phyloP scores from a whole-genome alignment of 92 coral and sea anemone genomes.

The Desmophyllum pertusum region DNA sequence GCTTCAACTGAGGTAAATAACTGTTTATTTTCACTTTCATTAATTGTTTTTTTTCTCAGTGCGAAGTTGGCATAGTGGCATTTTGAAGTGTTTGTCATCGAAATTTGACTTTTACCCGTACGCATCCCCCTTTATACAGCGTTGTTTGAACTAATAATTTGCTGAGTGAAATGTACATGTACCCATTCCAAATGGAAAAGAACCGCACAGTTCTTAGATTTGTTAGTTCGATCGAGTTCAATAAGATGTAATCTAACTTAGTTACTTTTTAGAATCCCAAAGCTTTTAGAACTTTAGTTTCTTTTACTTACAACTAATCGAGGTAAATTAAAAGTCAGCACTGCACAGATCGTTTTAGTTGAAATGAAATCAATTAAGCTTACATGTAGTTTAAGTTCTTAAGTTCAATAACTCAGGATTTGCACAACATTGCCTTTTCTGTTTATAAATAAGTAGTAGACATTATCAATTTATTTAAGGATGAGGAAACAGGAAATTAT shows the following conservation, averaged over 20 bases:
- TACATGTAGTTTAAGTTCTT: background rate
- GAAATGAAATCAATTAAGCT: no score
- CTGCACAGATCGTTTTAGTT: no score
- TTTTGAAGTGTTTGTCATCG: background rate
- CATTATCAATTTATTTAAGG: background rate
- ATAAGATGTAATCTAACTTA: background rate
- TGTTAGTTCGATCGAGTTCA: background rate
- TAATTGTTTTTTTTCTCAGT: background rate
- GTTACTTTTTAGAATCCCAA: background rate
- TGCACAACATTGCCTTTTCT: background rate
- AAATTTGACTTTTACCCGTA: background rate
- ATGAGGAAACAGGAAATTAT: background rate
- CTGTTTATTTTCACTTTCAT: background rate
- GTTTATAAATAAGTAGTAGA: background rate
- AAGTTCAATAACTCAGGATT: background rate
- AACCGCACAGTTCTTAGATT: background rate
- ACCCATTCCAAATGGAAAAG: background rate
- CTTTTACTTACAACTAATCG: background rate
- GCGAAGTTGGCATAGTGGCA: no score
- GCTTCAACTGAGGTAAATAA: conserved; percentile 10
- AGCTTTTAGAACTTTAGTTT: no score
- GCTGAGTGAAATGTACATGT: background rate
- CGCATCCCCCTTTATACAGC: no score
- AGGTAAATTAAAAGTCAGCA: no score
- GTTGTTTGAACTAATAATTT: background rate